Conservation (phyloP, 1,140 invertebrate species). For the Ips nitidus region DNA sequence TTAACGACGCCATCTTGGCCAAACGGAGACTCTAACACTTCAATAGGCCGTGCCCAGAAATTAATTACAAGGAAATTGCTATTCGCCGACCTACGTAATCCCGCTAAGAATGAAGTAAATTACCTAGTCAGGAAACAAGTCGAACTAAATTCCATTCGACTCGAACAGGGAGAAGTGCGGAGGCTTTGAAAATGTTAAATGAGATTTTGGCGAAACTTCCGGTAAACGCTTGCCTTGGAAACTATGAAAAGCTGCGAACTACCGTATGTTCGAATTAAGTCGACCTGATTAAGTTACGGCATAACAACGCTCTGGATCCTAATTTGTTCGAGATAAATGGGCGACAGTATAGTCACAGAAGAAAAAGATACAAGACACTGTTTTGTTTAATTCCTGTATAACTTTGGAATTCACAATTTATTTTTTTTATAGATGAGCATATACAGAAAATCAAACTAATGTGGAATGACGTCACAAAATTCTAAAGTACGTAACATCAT, state of each 20-base stretch:
- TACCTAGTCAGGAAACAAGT: slow-evolving; percentile 4
- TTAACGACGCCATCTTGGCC: no score
- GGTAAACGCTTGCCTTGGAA: background rate
- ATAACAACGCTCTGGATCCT: background rate
- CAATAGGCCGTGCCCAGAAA: background rate
- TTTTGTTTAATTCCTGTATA: no score
- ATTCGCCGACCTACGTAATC: background rate
- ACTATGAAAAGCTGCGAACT: slow-evolving; percentile 6
- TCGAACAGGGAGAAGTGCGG: background rate
- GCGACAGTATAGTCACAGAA: background rate
- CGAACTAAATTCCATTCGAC: slow-evolving; percentile 4
- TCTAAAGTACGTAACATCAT: no score
- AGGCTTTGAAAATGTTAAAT: slow-evolving; percentile 5
- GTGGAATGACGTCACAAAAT: no score
- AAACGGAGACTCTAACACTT: no score
- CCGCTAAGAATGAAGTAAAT: slow-evolving; percentile 3
- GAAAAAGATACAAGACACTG: no score
- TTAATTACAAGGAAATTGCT: slow-evolving; percentile 6
- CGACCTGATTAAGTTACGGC: background rate
- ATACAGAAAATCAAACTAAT: no score
- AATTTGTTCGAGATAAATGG: slow-evolving; percentile 3
- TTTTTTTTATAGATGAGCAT: no score
- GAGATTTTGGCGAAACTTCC: slow-evolving; percentile 4
- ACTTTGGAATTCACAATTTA: no score
- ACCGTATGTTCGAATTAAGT: slow-evolving; percentile 2